Evolutionary conservation across 2,797 vertebrate species (phyloP).

Genomic region (Astyanax mexicanus): DNA sequence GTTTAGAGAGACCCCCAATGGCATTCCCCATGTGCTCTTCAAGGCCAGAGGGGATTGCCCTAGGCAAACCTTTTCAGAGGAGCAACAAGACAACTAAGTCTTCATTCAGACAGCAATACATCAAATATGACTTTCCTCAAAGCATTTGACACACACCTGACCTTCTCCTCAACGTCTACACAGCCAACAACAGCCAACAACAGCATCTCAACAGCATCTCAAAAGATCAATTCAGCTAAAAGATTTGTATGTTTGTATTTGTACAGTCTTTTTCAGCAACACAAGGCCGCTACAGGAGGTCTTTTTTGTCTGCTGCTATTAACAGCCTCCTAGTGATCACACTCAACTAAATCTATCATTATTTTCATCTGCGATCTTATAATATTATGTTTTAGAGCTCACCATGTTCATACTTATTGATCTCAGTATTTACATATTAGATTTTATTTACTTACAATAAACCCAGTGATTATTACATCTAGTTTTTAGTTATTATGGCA

Average conservation of each 20-base stretch:
- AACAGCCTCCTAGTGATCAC: too few relatives aligned
- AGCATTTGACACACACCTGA: not conserved
- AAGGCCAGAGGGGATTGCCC: conserved; percentile 8
- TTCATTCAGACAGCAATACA: not conserved
- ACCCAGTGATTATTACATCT: too few relatives aligned
- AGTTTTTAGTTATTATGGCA: too few relatives aligned
- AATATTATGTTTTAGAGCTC: too few relatives aligned
- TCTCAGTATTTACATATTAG: too few relatives aligned
- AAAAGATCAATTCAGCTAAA: not conserved
- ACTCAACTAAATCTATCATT: too few relatives aligned
- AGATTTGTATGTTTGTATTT: not conserved
- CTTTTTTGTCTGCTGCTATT: too few relatives aligned
- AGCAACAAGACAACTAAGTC: conserved; percentile 1
- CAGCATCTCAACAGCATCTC: not conserved
- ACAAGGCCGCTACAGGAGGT: too few relatives aligned
- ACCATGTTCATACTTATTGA: too few relatives aligned
- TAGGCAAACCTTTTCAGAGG: not conserved
- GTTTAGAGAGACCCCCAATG: conserved; percentile 39
- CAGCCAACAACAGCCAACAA: too few relatives aligned
- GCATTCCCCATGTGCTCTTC: conserved; percentile 35
- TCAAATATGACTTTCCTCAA: not conserved
- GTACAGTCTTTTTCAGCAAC: not conserved
- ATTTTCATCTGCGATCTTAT: too few relatives aligned
- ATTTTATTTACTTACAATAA: too few relatives aligned
- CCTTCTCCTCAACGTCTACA: not conserved